Percentiles rank a stretch among this genome's conserved stretches.
Conservation (phyloP, 1,140 invertebrate genomes). For the Psix sp. region DNA sequence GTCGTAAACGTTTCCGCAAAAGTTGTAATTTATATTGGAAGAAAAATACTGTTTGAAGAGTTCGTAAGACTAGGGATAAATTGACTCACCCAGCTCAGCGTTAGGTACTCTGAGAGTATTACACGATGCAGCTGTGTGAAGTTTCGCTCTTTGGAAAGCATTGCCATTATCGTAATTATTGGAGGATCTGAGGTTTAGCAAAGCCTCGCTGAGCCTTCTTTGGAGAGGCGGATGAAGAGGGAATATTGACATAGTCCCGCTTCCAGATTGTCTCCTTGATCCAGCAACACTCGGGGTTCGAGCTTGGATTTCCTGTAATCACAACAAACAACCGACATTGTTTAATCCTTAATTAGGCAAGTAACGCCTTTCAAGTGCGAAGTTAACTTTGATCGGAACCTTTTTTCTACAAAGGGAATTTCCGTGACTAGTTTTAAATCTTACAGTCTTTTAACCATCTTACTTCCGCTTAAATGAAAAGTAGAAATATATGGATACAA, state of each 20-base stretch:
- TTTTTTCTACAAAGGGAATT: too few relatives aligned
- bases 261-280: conserved; percentile 84
- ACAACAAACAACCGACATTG: too few relatives aligned
- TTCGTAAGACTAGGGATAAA: conserved; percentile 23
- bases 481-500: too few relatives aligned
- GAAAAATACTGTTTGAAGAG: conserved; percentile 10
- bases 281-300: conserved; percentile 86
- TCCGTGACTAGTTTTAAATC: too few relatives aligned
- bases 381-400: too few relatives aligned
- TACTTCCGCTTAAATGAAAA: too few relatives aligned
- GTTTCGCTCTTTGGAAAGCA: conserved; percentile 65
- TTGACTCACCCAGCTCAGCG: conserved; percentile 69
- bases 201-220: conserved; percentile 81
- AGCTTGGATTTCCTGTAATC: conserved; percentile 82
- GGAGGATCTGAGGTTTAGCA: conserved; percentile 74
- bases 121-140: conserved; percentile 73
- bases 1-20: background rate
- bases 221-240: conserved; percentile 79
- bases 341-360: too few relatives aligned
- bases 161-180: conserved; percentile 66
- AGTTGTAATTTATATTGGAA: background rate
- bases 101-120: conserved; percentile 74
- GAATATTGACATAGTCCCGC: conserved; percentile 76
- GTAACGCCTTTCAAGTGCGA: too few relatives aligned
- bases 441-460: too few relatives aligned